Conservation (phyloP, 2,113 vertebrate genomes). For the Okapia johnstoni region DNA sequence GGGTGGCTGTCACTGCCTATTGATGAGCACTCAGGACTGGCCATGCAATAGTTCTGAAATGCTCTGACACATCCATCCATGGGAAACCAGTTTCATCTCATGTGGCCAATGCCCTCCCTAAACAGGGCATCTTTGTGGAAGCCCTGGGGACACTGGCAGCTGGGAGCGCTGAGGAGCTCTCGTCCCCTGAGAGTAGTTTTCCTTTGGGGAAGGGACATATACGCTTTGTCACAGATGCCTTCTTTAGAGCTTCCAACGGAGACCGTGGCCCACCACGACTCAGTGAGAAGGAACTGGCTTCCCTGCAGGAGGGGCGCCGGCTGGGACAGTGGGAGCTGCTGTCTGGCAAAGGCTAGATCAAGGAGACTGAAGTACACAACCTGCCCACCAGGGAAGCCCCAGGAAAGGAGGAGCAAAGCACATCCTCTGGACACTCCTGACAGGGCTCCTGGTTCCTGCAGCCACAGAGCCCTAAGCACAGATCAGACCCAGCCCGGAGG, state of each 20-base stretch:
- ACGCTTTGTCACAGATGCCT: not conserved
- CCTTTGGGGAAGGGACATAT: not conserved
- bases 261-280: not conserved
- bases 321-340: not conserved
- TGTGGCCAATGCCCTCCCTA: not conserved
- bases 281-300: not conserved
- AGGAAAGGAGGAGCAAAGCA: not conserved
- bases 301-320: rapidly evolving
- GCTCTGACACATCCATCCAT: not conserved
- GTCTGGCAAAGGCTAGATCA: too few species aligned
- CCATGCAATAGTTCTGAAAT: not conserved
- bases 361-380: not conserved
- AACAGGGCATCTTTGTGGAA: not conserved
- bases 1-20: too few species aligned
- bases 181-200: not conserved
- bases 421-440: rapidly evolving
- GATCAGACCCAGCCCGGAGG: not conserved
- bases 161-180: not conserved
- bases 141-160: not conserved
- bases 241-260: not conserved
- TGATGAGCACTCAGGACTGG: not conserved
- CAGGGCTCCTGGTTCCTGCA: not conserved
- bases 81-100: not conserved
- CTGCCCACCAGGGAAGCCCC: not conserved
- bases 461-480: too few species aligned